Base-by-base conservation (phyloP, 2,888 invertebrate genomes). In the Apoda limacodes region DNA sequence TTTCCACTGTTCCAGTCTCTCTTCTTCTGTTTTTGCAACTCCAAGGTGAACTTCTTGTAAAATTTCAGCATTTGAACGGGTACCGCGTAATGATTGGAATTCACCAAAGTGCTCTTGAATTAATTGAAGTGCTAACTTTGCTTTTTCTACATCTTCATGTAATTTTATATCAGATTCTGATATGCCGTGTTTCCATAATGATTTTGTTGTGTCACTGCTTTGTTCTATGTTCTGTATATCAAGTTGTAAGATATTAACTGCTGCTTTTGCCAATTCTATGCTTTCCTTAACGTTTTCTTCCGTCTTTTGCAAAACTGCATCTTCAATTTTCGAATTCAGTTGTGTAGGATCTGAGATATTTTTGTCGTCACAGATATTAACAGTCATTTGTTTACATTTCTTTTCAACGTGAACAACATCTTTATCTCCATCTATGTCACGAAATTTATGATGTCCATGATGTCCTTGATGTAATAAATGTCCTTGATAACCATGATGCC, bases 251-350 rank as follows among this genome's bases (percentile, higher is more conserved):
- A 57, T 61, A 42, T 75, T 66, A n/a, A 76, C 63, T 2, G 74
- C 75, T 54, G 67, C 66, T 39, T 68, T 72, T 9, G 74, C 76
- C 52, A 66, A 57, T 33, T 56, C 55, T 30, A 76, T 62, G 34
- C 60, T 75, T n/a, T n/a, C n/a, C n/a, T n/a, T n/a, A n/a, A n/a
- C n/a, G n/a, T n/a, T n/a, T n/a, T n/a, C n/a, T n/a, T n/a, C n/a
- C n/a, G n/a, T n/a, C n/a, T n/a, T n/a, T n/a, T n/a, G n/a, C n/a
- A n/a, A n/a, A n/a, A n/a, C n/a, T n/a, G n/a, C n/a, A n/a, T n/a
- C n/a, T n/a, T n/a, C n/a, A n/a, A n/a, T n/a, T n/a, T n/a, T n/a
- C n/a, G n/a, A n/a, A n/a, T n/a, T n/a, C n/a, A n/a, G n/a, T n/a
- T n/a, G n/a, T n/a, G n/a, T n/a, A n/a, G 38, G 43, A 3, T 53